These are phyloP conservation scores for Euproctis similis DNA, from an alignment of 2,888 invertebrate species.

Conservation along the genomic window DNA sequence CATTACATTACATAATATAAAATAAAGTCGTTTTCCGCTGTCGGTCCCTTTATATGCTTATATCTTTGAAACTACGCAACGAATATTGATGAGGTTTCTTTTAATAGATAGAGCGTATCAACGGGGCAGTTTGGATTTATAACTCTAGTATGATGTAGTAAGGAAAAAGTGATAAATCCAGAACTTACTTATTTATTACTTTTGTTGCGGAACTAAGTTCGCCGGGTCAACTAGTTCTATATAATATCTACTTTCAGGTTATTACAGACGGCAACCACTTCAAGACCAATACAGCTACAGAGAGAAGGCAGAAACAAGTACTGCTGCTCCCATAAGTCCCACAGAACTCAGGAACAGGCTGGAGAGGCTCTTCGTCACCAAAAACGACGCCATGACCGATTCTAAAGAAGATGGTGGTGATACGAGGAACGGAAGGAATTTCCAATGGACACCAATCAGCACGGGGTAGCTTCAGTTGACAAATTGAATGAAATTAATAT, in stretches of 20 bases:
- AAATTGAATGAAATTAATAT: too few species aligned
- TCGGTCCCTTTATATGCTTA: too few species aligned
- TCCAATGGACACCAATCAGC: slow-evolving; percentile 64
- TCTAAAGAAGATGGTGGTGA: slow-evolving; percentile 42
- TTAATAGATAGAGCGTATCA: neutral
- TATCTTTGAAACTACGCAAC: too few species aligned
- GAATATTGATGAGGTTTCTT: too few species aligned
- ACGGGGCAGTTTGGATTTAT: neutral
- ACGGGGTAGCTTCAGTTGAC: slow-evolving; percentile 31
- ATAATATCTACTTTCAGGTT: slow-evolving; percentile 54
- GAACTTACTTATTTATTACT: too few species aligned
- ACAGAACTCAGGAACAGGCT: slow-evolving; percentile 70
- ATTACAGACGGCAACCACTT: slow-evolving; percentile 49
- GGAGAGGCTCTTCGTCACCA: slow-evolving; percentile 65
- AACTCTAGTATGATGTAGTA: slow-evolving; percentile 5
- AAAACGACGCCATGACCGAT: slow-evolving; percentile 42
- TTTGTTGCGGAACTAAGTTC: too few species aligned
- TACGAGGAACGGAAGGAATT: slow-evolving; percentile 55
- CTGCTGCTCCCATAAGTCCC: slow-evolving; percentile 64
- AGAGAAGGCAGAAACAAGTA: slow-evolving; percentile 52
- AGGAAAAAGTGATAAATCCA: too few species aligned
- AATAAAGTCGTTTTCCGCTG: too few species aligned
- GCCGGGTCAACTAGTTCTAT: too few species aligned
- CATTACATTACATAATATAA: too few species aligned
- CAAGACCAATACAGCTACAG: slow-evolving; percentile 46